These are phyloP conservation scores for Sisor rabdophorus DNA, from an alignment of 2,113 vertebrate species.

Conservation along the genomic window DNA sequence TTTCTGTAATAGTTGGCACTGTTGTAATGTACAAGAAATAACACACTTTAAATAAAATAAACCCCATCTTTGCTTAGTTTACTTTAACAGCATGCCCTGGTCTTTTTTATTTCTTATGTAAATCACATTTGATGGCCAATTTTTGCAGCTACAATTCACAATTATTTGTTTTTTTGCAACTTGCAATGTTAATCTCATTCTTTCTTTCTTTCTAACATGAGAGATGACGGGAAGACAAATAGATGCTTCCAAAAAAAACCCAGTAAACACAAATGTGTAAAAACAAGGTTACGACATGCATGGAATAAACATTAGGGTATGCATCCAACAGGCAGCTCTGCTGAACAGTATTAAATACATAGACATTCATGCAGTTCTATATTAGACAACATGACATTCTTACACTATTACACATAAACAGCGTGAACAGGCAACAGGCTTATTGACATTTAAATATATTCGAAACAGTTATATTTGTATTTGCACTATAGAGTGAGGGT, in stretches of 20 bases:
- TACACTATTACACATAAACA: constrained; percentile 32
- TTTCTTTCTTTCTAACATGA: neutral
- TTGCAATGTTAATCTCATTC: neutral
- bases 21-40: neutral
- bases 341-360: constrained; percentile 30
- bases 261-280: constrained; percentile 18
- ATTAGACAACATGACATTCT: constrained; percentile 22
- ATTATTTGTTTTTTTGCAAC: too few relatives aligned
- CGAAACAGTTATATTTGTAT: constrained; percentile 13
- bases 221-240: constrained; percentile 19
- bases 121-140: neutral
- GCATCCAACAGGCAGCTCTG: constrained; percentile 28
- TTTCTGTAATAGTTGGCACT: neutral
- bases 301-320: constrained; percentile 30
- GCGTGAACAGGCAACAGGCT: constrained; percentile 19
- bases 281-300: constrained; percentile 41
- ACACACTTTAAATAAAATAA: neutral
- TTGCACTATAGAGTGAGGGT: constrained; percentile 27
- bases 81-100: neutral
- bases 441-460: constrained; percentile 29
- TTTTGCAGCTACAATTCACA: neutral
- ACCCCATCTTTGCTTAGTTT: neutral
- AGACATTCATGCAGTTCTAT: constrained; percentile 44
- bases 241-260: neutral
- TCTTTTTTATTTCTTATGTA: neutral